Evolutionary conservation across 2,888 invertebrate species (phyloP), one percentile per base, ranked within the genome.

Genomic region (Polyploca ridens): DNA sequence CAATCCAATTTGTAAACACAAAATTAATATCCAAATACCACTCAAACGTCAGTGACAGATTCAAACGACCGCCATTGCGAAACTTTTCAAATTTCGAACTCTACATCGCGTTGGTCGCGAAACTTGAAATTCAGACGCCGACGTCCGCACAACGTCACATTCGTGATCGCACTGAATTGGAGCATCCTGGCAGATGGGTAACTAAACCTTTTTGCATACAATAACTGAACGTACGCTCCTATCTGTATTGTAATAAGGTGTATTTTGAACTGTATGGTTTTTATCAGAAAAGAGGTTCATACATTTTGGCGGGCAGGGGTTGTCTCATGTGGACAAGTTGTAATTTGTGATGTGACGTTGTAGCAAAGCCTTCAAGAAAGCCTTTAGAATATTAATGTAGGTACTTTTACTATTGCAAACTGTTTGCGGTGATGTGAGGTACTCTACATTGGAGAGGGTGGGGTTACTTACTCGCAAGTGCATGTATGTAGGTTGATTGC

Each of bases 371-470:
- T 67, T 64, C 60, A 74, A 78, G 79, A 78, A 76, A 78, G 70
- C 70, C 66, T 73, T 79, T 81, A 74, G 78, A 78, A 82, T 82
- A 83, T 83, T 79, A 82, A 83, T 81, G 75, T 71, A 69, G 67
- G 62, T 66, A 71, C 67, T 68, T 68, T 65, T 70, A 66, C 7
- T 69, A 63, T 65, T 65, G 64, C 59, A 65, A 63, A 70, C 74
- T 74, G 67, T 70, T 68, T 64, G 38, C 63, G 69, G 64, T 68
- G 71, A 78, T 72, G 69, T 62, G 66, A 71, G 59, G 58, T 65
- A 44, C 44, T 14, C 16, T 16, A 49, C 16, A 16, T 46, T 46
- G n/a, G n/a, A 46, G 46, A 19, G 19, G 19, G 54, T 19, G 54
- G 54, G 35, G 54, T 54, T 10, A 41, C 13, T 54, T 10, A 41